Evolutionary conservation across 2,113 vertebrate genomes (phyloP).

Genomic region (Callipepla californica): DNA sequence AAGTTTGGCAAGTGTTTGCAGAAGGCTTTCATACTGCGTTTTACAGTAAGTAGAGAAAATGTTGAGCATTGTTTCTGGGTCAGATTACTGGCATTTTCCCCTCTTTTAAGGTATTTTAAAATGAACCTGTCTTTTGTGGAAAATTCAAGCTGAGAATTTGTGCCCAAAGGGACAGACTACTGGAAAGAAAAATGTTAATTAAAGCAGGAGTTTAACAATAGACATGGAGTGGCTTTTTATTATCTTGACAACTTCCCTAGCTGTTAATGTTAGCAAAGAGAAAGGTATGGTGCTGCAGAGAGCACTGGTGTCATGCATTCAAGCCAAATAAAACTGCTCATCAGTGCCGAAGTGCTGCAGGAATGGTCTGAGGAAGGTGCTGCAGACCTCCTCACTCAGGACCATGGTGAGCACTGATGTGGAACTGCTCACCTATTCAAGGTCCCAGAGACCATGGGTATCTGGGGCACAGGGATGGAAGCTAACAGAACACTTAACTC

Average conservation of each 20-base stretch:
- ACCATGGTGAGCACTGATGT: not conserved
- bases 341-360: not conserved
- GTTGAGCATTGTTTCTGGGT: not conserved
- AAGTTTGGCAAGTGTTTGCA: not conserved
- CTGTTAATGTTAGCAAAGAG: not conserved
- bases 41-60: not conserved
- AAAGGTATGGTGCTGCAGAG: not conserved
- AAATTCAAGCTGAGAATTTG: slow-evolving; percentile 3
- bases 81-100: slow-evolving; percentile 1
- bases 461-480: not conserved
- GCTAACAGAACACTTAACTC: accelerated
- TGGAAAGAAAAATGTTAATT: slow-evolving; percentile 35
- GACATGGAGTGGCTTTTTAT: slow-evolving; percentile 6
- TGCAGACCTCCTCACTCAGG: not conserved
- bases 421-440: not conserved
- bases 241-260: not conserved
- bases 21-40: not conserved
- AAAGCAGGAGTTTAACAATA: slow-evolving; percentile 3
- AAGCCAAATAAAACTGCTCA: not conserved
- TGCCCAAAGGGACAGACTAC: not conserved
- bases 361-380: not conserved
- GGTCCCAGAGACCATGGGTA: not conserved
- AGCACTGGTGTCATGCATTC: not conserved
- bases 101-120: slow-evolving; percentile 17
- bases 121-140: slow-evolving; percentile 7